Base-by-base conservation (phyloP, 2,113 vertebrate species). In the Hassar affinis region DNA sequence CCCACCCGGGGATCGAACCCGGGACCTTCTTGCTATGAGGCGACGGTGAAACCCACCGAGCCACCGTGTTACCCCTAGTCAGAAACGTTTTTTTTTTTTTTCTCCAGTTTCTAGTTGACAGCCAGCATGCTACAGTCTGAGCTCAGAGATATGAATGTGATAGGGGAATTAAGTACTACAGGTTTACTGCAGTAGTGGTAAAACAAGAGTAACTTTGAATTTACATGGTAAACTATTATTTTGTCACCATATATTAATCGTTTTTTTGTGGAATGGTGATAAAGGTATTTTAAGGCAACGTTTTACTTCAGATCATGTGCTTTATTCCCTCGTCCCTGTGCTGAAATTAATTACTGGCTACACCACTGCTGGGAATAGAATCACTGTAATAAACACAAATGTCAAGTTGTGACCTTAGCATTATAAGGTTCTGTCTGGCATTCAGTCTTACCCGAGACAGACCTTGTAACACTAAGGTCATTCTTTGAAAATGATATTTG, bases 301-400 rank as follows among this genome's bases (percentile, higher is more conserved):
- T 20, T 47, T 72, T n/a, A 74, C 17, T 54, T 76, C 33, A 33
- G 47, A 54, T 54, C 49, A 54, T 54, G 4, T 20, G 49, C 12
- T 52, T 25, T 18, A 38, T 38, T 77, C 54, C 30, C 18, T 56
- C 20, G 22, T 54, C n/a, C 3, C 18, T 33, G 17, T 6, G 11
- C 30, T 38, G 52, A 56, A 77, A 77, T 77, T 10, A 76, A 11
- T 52, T 77, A 2, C 52, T 77, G 74, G 74, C 30, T 54, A 38
- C 18, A 12, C 30, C 74, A 77, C 51, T 56, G 30, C 30, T 76
- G 30, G 51, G 54, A 38, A 77, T 47, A 38, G 27, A 56, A 77
- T 25, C 30, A 35, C 18, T 38, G 30, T 77, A 77, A 77, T 77
- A 56, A 77, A 77, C 74, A 56, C 11, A 77, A 77, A 77, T 77